Percentiles rank a stretch among this genome's conserved stretches.
These are phyloP conservation scores for Sinelater perroti DNA, from an alignment of 2,888 invertebrate species.

Conservation along the genomic window DNA sequence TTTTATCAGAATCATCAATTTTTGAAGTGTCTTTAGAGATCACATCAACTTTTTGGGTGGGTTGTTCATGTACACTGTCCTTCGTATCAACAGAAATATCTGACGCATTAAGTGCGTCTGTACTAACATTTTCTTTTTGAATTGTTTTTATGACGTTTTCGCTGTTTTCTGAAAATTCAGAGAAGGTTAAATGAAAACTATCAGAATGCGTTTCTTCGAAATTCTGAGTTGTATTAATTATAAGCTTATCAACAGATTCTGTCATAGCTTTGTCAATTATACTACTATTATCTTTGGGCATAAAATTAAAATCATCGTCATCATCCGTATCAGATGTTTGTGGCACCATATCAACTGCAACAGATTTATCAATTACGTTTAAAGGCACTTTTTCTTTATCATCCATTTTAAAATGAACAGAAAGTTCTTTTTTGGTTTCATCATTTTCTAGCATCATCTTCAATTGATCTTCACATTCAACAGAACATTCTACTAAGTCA, in stretches of 20 bases:
- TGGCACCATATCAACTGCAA: too few species aligned
- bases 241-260: neutral
- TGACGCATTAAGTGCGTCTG: constrained; percentile 5
- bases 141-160: too few species aligned
- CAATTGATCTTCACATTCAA: too few species aligned
- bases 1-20: neutral
- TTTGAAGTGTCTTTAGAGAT: neutral
- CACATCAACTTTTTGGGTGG: neutral
- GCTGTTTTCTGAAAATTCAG: too few species aligned
- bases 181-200: constrained; percentile 15
- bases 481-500: too few species aligned
- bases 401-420: too few species aligned
- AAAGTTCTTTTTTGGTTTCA: too few species aligned
- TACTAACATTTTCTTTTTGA: constrained; percentile 5
- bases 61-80: neutral
- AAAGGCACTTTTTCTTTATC: too few species aligned
- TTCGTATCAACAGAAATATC: constrained; percentile 7
- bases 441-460: too few species aligned
- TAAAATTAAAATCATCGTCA: constrained; percentile 19
- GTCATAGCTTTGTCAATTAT: neutral
- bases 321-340: too few species aligned
- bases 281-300: neutral
- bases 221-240: constrained; percentile 8
- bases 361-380: too few species aligned
- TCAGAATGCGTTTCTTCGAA: constrained; percentile 5